Evolutionary conservation across 2,113 vertebrate genomes (phyloP).

Genomic region (Murina feae): DNA sequence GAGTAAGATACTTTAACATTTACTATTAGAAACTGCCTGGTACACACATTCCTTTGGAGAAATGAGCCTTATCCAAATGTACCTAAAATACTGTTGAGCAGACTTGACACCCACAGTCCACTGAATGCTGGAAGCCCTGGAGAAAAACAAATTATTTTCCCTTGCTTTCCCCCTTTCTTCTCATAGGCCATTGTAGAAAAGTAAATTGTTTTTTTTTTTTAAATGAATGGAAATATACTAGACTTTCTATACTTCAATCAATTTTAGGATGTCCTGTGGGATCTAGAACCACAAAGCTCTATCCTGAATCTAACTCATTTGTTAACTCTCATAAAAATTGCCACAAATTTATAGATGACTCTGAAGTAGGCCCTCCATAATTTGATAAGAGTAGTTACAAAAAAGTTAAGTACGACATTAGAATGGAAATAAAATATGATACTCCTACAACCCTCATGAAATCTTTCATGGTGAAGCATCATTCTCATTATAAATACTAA

Average conservation of each 20-base stretch:
- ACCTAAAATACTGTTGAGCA: background rate
- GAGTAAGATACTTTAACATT: background rate
- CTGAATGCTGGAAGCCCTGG: background rate
- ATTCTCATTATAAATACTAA: background rate
- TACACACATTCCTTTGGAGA: background rate
- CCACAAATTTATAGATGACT: background rate
- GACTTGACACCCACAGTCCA: background rate
- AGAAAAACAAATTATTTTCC: background rate
- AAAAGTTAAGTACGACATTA: background rate
- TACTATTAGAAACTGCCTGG: background rate
- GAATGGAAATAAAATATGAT: background rate
- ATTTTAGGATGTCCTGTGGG: background rate
- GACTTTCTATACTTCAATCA: background rate
- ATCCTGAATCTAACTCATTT: background rate
- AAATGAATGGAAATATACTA: background rate
- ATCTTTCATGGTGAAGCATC: background rate
- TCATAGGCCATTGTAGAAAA: background rate
- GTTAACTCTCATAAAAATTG: background rate
- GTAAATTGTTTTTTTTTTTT: background rate
- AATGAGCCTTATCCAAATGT: background rate
- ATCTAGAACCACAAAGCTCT: background rate
- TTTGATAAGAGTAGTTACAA: background rate
- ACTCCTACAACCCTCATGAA: background rate
- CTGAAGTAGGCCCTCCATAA: background rate
- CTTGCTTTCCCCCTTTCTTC: background rate